Base-by-base conservation (phyloP, 2,888 invertebrate species). In the Minunthozetes semirufus region DNA sequence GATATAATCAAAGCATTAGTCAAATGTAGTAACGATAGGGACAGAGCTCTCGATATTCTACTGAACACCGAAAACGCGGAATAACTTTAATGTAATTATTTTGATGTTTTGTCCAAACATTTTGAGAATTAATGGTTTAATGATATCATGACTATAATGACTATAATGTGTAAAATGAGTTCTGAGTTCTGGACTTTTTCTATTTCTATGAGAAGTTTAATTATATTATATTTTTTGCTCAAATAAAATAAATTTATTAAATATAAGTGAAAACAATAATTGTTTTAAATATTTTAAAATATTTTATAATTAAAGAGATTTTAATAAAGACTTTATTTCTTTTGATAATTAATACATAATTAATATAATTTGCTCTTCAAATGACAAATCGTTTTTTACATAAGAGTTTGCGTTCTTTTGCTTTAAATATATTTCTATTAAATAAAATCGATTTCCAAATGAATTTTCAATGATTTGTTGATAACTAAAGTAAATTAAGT, bases 1-100 rank as follows among this genome's bases (percentile, higher is more conserved):
- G 86, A 87, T 80, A 90, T 90, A 71, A 89, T 89, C 0, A 87
- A 87, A 76, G 92, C 91, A 25, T 86, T 93, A 72, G 83, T 89
- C 48, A 88, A 89, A 81, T 89, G 89, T 81, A 87, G 91, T 83
- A 90, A 91, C 82, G 90, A 93, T 84, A 87, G 89, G 81, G 93
- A 93, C 82, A 90, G 89, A 84, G 93, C 93, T 63, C 85, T 94
- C 80, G 93, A 93, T 82, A 74, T 77, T 66, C 73, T 79, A 27
- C 71, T 78, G 22, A 72, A 76, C 68, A 63, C 63, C 50, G 63
- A 33, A 38, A 56, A 15, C 17, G 6, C n/a, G 8, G 22, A 53
- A 71, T 9, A 63, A 71, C 63, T 42, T 46, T 33, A 68, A 22
- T 27, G n/a, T 29, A 56, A 25, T 70, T 22, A 29, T 1, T 19